Base-by-base conservation (phyloP, 2,888 invertebrate species). In the Pterobdella sp. region DNA sequence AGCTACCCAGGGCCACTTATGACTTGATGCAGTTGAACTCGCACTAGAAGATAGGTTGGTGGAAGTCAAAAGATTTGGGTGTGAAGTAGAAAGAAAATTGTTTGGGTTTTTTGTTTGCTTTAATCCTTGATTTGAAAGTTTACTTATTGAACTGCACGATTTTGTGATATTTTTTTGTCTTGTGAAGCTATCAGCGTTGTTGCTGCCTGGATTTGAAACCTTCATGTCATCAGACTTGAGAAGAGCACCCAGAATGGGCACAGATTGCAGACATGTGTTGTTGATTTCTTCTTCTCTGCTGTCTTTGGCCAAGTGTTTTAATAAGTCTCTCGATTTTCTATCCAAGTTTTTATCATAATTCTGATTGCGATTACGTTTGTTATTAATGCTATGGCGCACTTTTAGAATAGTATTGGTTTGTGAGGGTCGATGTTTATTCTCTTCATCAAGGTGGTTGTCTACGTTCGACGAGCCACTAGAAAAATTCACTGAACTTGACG, bases 1-100 rank as follows among this genome's bases (percentile, higher is more conserved):
- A 14, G 74, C 74, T 26, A 74, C 68, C 74, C 74, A 74, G 32
- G 72, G 74, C 60, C 72, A 49, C 7, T 37, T 56, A 3, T 7
- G 60, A 22, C n/a, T 22, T 7, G 60, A 26, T 14, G 49, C 22
- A 22, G 49, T 42, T 7, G 49, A 7, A 14, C 14, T 31, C 7
- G 64, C n/a, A n/a, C n/a, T 7, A 18, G 34, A 66, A 64, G 18
- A 7, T 31, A 31, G 1, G 36, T 65, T 72, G 65, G 72, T 66
- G 36, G 66, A 10, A 64, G 72, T 65, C 31, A n/a, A n/a, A 14
- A 63, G 31, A 26, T 63, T n/a, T 29, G 65, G 65, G 14, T 3
- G 3, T 7, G 35, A 31, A 29, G 65, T 10, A 29, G 34, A 31
- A 18, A 22, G 32, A 29, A 34, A 7, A n/a, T 35, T 34, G 32